Evolutionary conservation across 2,797 vertebrate genomes (phyloP), one percentile per base, ranked within the genome.

Genomic region (Lagocephalus sceleratus): DNA sequence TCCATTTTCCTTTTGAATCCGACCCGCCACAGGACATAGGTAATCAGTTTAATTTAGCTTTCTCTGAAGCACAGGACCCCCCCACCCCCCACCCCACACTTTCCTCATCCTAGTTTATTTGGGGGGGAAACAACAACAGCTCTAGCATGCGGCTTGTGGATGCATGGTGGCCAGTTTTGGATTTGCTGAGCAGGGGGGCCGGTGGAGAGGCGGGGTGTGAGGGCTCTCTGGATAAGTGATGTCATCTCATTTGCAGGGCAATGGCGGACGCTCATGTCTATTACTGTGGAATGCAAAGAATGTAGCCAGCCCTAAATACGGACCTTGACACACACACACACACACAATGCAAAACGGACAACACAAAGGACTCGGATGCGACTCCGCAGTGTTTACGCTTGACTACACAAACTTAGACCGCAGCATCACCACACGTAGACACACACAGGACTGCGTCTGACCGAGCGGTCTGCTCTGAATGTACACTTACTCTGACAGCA

Each of bases 251-350:
- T 91, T 83, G 84, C 91, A 92, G 91, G 90, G 90, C 90, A 92
- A 85, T 91, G 91, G 86, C 91, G 91, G 91, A 91, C 81, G 88
- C 91, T 90, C 91, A 92, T 92, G 90, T 92, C 91, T 91, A 90
- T 92, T 92, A 92, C 91, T 90, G 90, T 92, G 91, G 91, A 92
- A 90, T 92, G 90, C 92, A 93, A 90, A 93, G 91, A 92, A 92
- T 92, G 92, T 92, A 92, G 91, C 91, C 91, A 90, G 88, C 90
- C 90, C 87, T 90, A 90, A 90, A 91, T 88, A 91, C 81, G 89
- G 91, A 91, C 88, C 83, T 86, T 87, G 84, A 85, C 87, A 88
- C 79, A 89, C 84, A 85, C 84, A 85, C 87, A 88, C 79, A 89
- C 84, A 85, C 59, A 85, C 84, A 89, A 88, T 88, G 87, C 88